Percentiles rank a stretch among this genome's conserved stretches.
These are phyloP conservation scores for Aldrovandia affinis DNA, from an alignment of 2,797 vertebrate species.

Conservation along the genomic window DNA sequence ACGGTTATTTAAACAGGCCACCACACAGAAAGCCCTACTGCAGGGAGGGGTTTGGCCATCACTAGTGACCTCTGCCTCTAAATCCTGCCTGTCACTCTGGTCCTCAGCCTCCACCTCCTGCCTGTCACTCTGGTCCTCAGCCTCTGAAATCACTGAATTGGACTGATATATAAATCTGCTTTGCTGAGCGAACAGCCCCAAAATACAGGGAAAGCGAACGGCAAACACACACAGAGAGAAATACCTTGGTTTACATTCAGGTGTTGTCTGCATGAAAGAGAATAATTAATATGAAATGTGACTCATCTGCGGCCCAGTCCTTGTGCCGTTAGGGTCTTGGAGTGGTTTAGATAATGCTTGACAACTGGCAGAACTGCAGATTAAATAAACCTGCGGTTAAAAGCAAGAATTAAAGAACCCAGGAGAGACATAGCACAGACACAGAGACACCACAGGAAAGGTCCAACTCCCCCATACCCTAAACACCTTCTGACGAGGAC, in stretches of 20 bases:
- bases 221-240: background rate
- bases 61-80: slow-evolving; percentile 36
- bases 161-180: background rate
- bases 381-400: too few relatives aligned
- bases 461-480: too few relatives aligned
- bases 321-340: background rate
- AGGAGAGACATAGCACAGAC: too few relatives aligned
- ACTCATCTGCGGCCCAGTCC: background rate
- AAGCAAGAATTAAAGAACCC: too few relatives aligned
- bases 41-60: background rate
- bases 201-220: background rate
- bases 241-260: background rate
- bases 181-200: background rate
- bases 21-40: background rate
- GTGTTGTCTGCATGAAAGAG: background rate
- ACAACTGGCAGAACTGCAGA: too few relatives aligned
- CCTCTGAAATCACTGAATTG: too few relatives aligned
- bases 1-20: background rate
- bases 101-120: slow-evolving; percentile 34
- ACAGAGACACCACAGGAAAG: too few relatives aligned
- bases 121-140: background rate
- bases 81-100: background rate
- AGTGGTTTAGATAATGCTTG: too few relatives aligned
- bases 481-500: too few relatives aligned
- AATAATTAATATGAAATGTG: background rate